Conservation (phyloP, 2,888 invertebrate genomes). For the Craniophora ligustri region DNA sequence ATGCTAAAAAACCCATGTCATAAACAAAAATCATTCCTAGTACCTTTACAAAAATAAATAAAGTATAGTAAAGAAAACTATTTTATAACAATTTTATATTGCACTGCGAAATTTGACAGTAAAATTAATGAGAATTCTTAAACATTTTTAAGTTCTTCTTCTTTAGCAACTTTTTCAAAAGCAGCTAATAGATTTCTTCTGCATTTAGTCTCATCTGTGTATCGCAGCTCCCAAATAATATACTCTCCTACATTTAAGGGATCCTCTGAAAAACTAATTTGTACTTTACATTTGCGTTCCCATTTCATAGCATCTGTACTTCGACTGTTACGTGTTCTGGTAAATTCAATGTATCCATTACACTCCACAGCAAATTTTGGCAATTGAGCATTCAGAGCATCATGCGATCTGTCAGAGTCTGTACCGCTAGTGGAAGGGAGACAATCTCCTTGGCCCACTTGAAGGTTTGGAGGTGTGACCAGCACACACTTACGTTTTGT, state of each 20-base stretch:
- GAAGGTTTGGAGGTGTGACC: slow-evolving; percentile 79
- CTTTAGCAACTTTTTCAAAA: slow-evolving; percentile 79
- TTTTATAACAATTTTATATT: slow-evolving; percentile 7
- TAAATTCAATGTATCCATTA: slow-evolving; percentile 82
- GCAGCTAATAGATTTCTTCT: slow-evolving; percentile 88
- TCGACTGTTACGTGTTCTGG: slow-evolving; percentile 73
- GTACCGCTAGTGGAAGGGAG: slow-evolving; percentile 81
- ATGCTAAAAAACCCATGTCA: not conserved
- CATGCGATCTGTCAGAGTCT: slow-evolving; percentile 76
- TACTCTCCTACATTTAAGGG: slow-evolving; percentile 86
- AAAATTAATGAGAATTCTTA: slow-evolving; percentile 39
- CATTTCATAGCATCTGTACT: slow-evolving; percentile 85
- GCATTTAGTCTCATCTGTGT: slow-evolving; percentile 89
- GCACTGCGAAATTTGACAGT: slow-evolving; percentile 29
- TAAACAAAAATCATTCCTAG: slow-evolving; percentile 2
- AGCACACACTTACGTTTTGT: slow-evolving; percentile 69
- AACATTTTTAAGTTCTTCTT: slow-evolving; percentile 62
- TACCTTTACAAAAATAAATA: slow-evolving; percentile 1
- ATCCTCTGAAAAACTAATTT: slow-evolving; percentile 89
- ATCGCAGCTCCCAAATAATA: slow-evolving; percentile 89
- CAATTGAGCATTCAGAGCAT: slow-evolving; percentile 77
- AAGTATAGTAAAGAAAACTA: not conserved
- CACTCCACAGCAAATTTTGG: slow-evolving; percentile 83
- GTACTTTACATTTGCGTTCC: slow-evolving; percentile 90
- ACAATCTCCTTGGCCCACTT: slow-evolving; percentile 84